Percentiles rank a stretch among this genome's conserved stretches.
Evolutionary conservation across 92 coral and sea anemone genomes (phyloP).

Genomic region (Parazoanthus swiftii): DNA sequence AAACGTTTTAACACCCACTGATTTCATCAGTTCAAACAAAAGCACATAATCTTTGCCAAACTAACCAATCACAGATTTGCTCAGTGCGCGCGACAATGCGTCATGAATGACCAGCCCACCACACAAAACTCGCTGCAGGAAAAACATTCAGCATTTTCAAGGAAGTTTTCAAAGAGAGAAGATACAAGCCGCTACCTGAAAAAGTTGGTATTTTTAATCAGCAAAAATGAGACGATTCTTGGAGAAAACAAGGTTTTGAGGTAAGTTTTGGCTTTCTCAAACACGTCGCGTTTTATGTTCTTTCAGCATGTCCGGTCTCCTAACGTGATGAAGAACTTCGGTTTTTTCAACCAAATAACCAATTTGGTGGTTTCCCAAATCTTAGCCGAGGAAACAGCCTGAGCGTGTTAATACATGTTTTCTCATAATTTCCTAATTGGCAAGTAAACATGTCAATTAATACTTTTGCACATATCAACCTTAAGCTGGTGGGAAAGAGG

Average conservation of each 20-base stretch:
- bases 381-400: conserved; percentile 72
- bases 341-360: conserved; percentile 86
- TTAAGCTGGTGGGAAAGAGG: no score
- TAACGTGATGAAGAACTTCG: conserved; percentile 90
- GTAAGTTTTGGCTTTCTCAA: neutral
- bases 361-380: conserved; percentile 85
- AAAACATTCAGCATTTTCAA: neutral
- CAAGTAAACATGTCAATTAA: no score
- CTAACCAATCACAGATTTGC: neutral
- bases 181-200: neutral
- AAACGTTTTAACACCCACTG: no score
- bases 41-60: neutral
- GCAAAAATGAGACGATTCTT: neutral
- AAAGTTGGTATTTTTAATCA: neutral
- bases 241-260: no score
- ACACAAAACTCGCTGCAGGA: neutral
- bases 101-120: neutral
- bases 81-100: neutral
- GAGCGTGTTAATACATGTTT: conserved; percentile 14
- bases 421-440: no score
- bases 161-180: neutral
- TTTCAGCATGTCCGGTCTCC: conserved; percentile 80
- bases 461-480: no score
- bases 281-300: no score
- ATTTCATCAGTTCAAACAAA: neutral